Base-by-base conservation (phyloP, 2,888 invertebrate genomes). In the Tenthredo livida region DNA sequence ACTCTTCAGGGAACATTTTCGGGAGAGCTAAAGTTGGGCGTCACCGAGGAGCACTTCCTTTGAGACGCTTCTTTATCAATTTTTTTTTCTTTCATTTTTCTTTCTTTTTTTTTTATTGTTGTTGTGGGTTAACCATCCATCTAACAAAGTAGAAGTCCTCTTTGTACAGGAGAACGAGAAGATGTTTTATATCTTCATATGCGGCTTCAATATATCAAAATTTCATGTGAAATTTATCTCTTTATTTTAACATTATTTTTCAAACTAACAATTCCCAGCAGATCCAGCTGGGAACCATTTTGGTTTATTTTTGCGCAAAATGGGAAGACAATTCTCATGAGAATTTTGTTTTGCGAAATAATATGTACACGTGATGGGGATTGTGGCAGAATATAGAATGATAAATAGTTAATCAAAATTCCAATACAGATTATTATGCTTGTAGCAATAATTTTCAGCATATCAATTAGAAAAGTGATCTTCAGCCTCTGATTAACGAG, bases 11-110 rank as follows among this genome's bases (percentile, higher is more conserved):
- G 77, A 15, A 61, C 21, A 58, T 80, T 80, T 80, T 80, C 61
- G 40, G 80, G 21, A 61, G 40, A n/a, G 58, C 61, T 80, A 61
- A 80, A 58, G 37, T 25, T 61, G 80, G 58, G 58, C 80, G 80
- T 80, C 40, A 61, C 61, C 80, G 40, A 33, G 40, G n/a, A 17
- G 77, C 29, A 77, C 54, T 33, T 54, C 10, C 77, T 77, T 77
- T 29, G 50, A 33, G 33, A 54, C n/a, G 3, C 3, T n/a, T 25
- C 47, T 54, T 33, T 29, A 47, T 54, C 33, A 17, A 17, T 77
- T 54, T 17, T 77, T 77, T 29, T n/a, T 17, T 33, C 9, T 77
- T n/a, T 33, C 2, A 33, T n/a, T 2, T 9, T 77, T 77, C 29
- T n/a, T n/a, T 7, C 37, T 9, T 77, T 77, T n/a, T 10, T 7